These are phyloP conservation scores for Microctonus aethiopoides DNA, from an alignment of 2,888 invertebrate species.

Conservation along the genomic window DNA sequence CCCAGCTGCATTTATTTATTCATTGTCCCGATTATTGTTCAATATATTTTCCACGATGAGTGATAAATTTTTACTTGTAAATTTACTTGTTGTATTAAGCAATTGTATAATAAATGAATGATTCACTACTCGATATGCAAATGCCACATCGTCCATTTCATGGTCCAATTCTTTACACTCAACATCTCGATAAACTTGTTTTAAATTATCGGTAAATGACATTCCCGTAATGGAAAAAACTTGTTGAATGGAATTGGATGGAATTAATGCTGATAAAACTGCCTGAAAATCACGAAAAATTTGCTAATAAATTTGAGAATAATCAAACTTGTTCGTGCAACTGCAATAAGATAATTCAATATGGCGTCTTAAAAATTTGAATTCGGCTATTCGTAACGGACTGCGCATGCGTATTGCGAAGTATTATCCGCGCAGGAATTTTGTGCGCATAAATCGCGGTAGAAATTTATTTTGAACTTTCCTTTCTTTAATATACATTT, in stretches of 20 bases:
- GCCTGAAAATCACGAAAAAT: conserved; percentile 42
- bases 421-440: too few species aligned
- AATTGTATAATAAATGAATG: conserved; percentile 46
- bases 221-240: conserved; percentile 36
- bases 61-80: conserved; percentile 42
- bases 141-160: conserved; percentile 38
- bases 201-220: conserved; percentile 44
- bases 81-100: conserved; percentile 43
- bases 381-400: not conserved
- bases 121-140: conserved; percentile 53
- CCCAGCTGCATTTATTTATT: not conserved
- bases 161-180: conserved; percentile 39
- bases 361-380: not conserved
- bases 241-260: conserved; percentile 38
- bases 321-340: not conserved
- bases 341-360: not conserved
- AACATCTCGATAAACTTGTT: conserved; percentile 42
- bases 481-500: too few species aligned
- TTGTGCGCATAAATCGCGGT: too few species aligned
- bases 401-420: not conserved
- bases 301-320: not conserved
- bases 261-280: conserved; percentile 44
- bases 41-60: conserved; percentile 23
- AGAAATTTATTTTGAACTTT: too few species aligned
- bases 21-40: not conserved